Base-by-base conservation (phyloP, 2,797 vertebrate species). In the Malacoctenus gilli region DNA sequence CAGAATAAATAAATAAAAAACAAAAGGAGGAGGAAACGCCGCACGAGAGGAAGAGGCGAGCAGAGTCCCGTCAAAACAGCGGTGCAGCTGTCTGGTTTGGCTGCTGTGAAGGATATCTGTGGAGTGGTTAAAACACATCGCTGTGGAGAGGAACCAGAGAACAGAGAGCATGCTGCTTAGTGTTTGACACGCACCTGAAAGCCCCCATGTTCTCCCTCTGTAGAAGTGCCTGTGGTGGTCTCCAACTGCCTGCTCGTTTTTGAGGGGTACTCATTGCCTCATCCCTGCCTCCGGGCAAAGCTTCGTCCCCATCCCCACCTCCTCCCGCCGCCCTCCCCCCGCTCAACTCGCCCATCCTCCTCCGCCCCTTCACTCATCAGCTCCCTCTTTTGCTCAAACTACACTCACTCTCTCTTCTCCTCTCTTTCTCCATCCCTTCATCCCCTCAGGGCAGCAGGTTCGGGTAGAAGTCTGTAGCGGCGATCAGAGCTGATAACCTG, bases 401-500 rank as follows among this genome's bases (percentile, higher is more conserved):
- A 60, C 73, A 60, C 59, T 77, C 65, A 18, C 71, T 66, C 55
- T 68, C 56, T 46, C 62, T 72, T 80, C 59, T 68, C 55, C 42
- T 82, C 44, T 55, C 60, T 82, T 85, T 78, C 73, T 79, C 78
- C 53, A 60, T 75, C 75, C 72, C 75, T 68, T 51, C 65, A 40
- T 76, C 83, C 86, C 86, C 89, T 89, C 74, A 75, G 89, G 89
- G 90, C 87, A 82, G 82, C 83, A 85, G 88, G 79, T 89, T 89
- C 20, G 43, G 84, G 83, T 83, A 85, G 89, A 90, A 89, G 89
- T 90, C 83, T 83, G 85, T 86, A 72, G 89, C 59, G 13, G 79
- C 81, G 88, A 91, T 93, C 91, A 91, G 85, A 92, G 90, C 72
- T 72, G 86, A 90, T 91, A 92, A 93, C 91, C 90, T 91, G 86